Evolutionary conservation across 2,113 vertebrate species (phyloP), one percentile per base, ranked within the genome.

Genomic region (Bathybates hornii): DNA sequence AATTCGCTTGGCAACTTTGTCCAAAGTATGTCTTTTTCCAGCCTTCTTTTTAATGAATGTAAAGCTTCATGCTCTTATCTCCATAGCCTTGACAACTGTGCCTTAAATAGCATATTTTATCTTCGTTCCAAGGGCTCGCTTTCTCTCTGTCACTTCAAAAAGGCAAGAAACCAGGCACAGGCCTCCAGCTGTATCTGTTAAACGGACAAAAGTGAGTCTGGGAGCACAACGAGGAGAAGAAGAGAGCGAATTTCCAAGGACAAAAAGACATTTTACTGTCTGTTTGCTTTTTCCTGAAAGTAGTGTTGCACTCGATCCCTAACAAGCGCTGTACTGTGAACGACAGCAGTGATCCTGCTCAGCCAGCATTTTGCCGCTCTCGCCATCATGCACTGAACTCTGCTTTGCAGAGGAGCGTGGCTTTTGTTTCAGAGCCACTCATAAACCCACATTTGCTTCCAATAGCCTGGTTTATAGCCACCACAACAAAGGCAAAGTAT

Each of bases 251-350:
- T 93, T 90, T 87, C 32, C 29, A 81, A 82, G 57, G 83, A 86
- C 85, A 84, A 82, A 81, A 87, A 92, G 52, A 83, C 24, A 29
- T 81, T 34, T 81, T 83, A 36, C 78, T 80, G 43, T 16, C 48
- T 38, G 32, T 79, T 83, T 48, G 34, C 38, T 41, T 41, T 59
- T 79, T 71, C 29, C 24, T 87, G 73, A 84, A 90, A 86, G 52
- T 87, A 79, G 66, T 89, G 80, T 93, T 94, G 89, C 94, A 93
- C 95, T 94, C 81, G 16, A 85, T 86, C 54, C 82, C 82, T 36
- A 89, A 90, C 76, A 90, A 92, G 93, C 93, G 84, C 94, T 94
- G 95, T 94, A 95, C 90, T 93, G 92, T 94, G 90, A 94, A 91
- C 80, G 85, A 85, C 27, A 16, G 88, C 89, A 76, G 83, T 61